These are phyloP conservation scores for Tribolium madens DNA, from an alignment of 1,140 invertebrate genomes.

Conservation along the genomic window DNA sequence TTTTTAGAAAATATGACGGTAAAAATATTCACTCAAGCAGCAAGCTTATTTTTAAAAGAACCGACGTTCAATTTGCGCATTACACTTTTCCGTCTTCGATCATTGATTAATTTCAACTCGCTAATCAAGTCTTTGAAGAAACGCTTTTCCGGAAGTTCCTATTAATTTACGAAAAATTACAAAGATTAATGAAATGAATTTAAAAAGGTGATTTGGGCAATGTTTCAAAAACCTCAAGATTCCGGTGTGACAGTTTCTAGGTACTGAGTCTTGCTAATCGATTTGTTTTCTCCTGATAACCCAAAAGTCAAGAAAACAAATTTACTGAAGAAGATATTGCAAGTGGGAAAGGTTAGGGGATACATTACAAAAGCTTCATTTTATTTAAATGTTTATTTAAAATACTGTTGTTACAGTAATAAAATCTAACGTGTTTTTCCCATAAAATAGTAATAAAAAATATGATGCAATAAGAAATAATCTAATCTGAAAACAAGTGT, in stretches of 20 bases:
- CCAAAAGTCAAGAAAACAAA: constrained; percentile 6
- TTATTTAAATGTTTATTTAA: too few species aligned
- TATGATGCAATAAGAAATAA: not conserved
- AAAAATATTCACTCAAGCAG: constrained; percentile 22
- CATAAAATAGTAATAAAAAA: not conserved
- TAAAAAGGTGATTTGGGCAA: not conserved
- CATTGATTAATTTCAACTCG: constrained; percentile 23
- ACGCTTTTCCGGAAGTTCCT: not conserved
- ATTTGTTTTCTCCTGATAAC: not conserved
- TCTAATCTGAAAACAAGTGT: not conserved
- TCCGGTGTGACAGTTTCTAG: not conserved
- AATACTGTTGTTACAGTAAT: too few species aligned
- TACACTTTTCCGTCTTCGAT: constrained; percentile 17
- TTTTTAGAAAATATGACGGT: constrained; percentile 4
- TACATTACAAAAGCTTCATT: not conserved
- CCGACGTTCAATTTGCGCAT: constrained; percentile 33
- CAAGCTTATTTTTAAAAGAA: constrained; percentile 24
- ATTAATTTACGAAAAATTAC: not conserved
- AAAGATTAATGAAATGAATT: not conserved
- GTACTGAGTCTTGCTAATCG: not conserved
- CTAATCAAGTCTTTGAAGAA: constrained; percentile 16
- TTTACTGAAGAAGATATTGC: not conserved
- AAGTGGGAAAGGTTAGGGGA: not conserved
- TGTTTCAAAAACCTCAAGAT: constrained; percentile 1
- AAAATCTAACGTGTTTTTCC: not conserved